A percentile compares a stretch with the other conserved stretches of the same genome.
phyloP scores from a whole-genome alignment of 2,888 invertebrate species.

The Lasioglossum oenotherae region DNA sequence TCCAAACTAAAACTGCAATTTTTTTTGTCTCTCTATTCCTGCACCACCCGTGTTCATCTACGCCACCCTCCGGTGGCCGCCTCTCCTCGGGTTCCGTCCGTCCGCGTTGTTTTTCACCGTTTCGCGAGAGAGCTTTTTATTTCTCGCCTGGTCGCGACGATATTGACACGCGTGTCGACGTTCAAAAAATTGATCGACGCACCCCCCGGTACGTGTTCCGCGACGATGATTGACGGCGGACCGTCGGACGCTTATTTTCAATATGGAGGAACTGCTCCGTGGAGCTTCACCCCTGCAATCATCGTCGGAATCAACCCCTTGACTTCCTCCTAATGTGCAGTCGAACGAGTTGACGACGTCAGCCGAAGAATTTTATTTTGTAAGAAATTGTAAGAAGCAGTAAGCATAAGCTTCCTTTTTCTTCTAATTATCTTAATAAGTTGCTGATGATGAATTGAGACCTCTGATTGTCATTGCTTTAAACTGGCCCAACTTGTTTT shows the following conservation, averaged over 20 bases:
- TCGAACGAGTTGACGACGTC: not conserved
- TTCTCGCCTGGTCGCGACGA: conserved; percentile 54
- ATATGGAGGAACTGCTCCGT: not conserved
- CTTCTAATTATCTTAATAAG: no score
- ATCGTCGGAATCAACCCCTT: not conserved
- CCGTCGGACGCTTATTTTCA: not conserved
- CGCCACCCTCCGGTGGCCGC: not conserved
- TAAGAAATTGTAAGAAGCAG: no score
- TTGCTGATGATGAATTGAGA: no score
- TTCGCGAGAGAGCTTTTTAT: conserved; percentile 35
- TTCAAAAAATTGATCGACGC: conserved; percentile 60
- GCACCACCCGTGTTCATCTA: not conserved
- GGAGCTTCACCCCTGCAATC: not conserved
- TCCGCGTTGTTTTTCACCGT: conserved; percentile 6
- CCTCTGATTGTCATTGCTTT: no score
- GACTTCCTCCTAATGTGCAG: not conserved
- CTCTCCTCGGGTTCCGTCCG: not conserved
- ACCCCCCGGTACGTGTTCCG: conserved; percentile 20
- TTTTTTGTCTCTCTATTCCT: conserved; percentile 16
- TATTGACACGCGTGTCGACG: conserved; percentile 59
- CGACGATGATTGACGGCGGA: conserved; percentile 43
- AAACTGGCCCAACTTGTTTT: no score
- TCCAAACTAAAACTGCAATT: conserved; percentile 45
- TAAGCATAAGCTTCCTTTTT: no score
- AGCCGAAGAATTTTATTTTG: not conserved